Conservation (phyloP, 1,140 invertebrate species). For the Triops cancriformis region DNA sequence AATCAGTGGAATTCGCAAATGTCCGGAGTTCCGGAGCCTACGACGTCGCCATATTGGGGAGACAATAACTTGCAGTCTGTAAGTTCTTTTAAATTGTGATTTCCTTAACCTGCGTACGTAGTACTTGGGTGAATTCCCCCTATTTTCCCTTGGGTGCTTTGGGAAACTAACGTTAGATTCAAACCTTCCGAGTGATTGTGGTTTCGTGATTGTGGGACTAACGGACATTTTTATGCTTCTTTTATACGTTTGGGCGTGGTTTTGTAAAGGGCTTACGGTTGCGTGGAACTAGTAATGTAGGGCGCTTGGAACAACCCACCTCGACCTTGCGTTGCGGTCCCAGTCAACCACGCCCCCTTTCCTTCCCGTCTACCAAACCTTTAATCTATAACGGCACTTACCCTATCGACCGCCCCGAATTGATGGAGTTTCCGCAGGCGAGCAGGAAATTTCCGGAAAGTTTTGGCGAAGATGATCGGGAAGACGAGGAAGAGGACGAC, state of each 20-base stretch:
- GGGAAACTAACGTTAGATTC: background rate
- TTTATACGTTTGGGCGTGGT: background rate
- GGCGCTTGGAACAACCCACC: background rate
- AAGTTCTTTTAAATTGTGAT: background rate
- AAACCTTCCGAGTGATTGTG: background rate
- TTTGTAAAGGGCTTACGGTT: background rate
- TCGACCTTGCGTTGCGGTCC: background rate
- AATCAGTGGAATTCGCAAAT: background rate
- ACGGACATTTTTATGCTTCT: background rate
- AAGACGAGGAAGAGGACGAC: conserved; percentile 18
- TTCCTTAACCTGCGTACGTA: background rate
- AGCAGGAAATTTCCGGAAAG: background rate
- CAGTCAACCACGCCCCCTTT: background rate
- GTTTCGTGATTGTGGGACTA: background rate
- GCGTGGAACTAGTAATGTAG: conserved; percentile 2
- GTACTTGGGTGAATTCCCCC: background rate
- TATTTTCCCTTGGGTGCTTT: background rate
- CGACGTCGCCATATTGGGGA: background rate
- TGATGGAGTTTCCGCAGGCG: background rate
- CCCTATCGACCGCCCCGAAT: conserved; percentile 30
- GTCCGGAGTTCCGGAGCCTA: background rate
- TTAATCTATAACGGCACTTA: conserved; percentile 30
- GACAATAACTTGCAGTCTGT: background rate
- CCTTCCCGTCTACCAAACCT: conserved; percentile 18
- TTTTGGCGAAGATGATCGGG: conserved; percentile 18